Percentiles rank a stretch among this genome's conserved stretches.
Evolutionary conservation across 2,888 invertebrate genomes (phyloP).

Genomic region (Eumerus sabulonum): DNA sequence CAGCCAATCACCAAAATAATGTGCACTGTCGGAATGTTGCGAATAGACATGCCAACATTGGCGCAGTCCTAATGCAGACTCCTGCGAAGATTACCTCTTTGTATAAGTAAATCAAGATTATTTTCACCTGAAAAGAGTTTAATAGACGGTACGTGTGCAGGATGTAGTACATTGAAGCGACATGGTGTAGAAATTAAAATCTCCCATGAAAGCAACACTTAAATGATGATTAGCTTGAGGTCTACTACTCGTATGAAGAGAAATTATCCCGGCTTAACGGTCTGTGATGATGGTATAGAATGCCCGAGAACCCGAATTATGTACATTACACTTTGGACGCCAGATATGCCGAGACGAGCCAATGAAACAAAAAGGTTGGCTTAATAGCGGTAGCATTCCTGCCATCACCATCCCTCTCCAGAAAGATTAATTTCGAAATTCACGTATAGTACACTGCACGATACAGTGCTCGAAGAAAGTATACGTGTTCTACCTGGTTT

Average conservation of each 20-base stretch:
- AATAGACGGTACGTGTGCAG: conserved; percentile 40
- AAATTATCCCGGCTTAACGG: conserved; percentile 59
- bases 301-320: conserved; percentile 34
- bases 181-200: conserved; percentile 59
- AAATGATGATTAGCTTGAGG: conserved; percentile 60
- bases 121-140: conserved; percentile 54
- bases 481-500: too few relatives aligned
- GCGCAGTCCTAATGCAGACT: neutral
- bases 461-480: too few relatives aligned
- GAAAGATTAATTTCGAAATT: conserved; percentile 49
- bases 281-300: conserved; percentile 45
- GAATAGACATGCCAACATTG: conserved; percentile 4
- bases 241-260: conserved; percentile 29
- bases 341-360: conserved; percentile 18
- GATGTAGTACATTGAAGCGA: conserved; percentile 34
- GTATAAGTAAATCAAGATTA: conserved; percentile 59
- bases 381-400: conserved; percentile 21
- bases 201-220: conserved; percentile 50
- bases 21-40: neutral
- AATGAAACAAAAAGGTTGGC: conserved; percentile 47
- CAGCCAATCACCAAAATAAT: conserved; percentile 29
- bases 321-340: conserved; percentile 37
- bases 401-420: conserved; percentile 34
- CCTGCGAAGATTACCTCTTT: conserved; percentile 23
- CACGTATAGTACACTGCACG: too few relatives aligned